Percentiles rank a stretch among this genome's conserved stretches.
These are phyloP conservation scores for Stegana nigrithorax DNA, from an alignment of 2,888 invertebrate genomes.

Conservation along the genomic window DNA sequence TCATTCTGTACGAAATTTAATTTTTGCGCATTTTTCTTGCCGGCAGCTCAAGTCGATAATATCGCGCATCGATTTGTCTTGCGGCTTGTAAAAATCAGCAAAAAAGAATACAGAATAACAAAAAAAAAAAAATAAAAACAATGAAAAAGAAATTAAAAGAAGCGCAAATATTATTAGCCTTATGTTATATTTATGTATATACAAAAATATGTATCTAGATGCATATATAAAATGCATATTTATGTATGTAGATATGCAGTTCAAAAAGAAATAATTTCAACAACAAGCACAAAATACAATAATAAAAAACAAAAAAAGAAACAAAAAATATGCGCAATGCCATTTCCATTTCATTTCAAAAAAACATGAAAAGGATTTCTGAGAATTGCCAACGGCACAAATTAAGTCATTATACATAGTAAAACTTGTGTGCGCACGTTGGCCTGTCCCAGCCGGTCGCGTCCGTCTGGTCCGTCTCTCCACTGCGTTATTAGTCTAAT, in stretches of 20 bases:
- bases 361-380: conserved; percentile 42
- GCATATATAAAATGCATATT: no score
- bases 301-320: background rate
- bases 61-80: conserved; percentile 51
- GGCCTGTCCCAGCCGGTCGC: background rate
- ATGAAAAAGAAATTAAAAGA: background rate
- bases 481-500: conserved; percentile 57
- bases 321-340: background rate
- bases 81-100: conserved; percentile 47
- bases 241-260: no score
- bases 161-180: no score
- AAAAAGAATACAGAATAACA: conserved; percentile 25
- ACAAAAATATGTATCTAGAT: no score
- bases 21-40: conserved; percentile 51
- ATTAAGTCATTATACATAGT: conserved; percentile 55
- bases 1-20: conserved; percentile 49
- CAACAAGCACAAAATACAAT: no score
- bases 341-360: no score
- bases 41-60: conserved; percentile 39
- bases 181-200: no score
- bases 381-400: conserved; percentile 58
- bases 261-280: background rate
- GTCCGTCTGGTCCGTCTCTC: conserved; percentile 5
- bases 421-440: background rate
- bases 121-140: conserved; percentile 1